A percentile compares a stretch with the other conserved stretches of the same genome.
Evolutionary conservation across 2,888 invertebrate genomes (phyloP).

Genomic region (Drosophila demipolita): DNA sequence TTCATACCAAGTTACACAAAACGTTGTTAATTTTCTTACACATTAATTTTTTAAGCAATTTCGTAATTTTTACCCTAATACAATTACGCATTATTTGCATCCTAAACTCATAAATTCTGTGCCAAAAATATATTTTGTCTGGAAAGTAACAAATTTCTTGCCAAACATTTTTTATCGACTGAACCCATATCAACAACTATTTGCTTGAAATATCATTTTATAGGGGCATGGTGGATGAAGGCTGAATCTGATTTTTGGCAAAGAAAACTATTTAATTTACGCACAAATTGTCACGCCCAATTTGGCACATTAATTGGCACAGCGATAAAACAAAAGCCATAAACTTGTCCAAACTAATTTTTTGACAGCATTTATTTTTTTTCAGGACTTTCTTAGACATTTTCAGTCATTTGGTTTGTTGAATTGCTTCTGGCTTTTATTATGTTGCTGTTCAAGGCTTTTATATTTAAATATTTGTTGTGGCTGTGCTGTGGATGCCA

Average conservation of each 20-base stretch:
- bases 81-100: conserved; percentile 32
- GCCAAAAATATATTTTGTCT: neutral
- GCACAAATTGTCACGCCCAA: conserved; percentile 49
- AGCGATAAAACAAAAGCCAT: conserved; percentile 29
- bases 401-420: conserved; percentile 13
- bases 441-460: conserved; percentile 7
- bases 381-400: conserved; percentile 28
- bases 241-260: conserved; percentile 11
- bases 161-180: conserved; percentile 17
- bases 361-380: conserved; percentile 29
- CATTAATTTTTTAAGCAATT: neutral
- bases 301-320: conserved; percentile 40
- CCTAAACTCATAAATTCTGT: conserved; percentile 18
- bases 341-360: conserved; percentile 34
- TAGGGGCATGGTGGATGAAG: neutral
- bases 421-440: neutral
- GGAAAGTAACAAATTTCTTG: conserved; percentile 25
- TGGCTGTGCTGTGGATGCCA: conserved; percentile 23
- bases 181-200: conserved; percentile 62
- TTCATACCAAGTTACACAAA: neutral
- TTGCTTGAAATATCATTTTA: conserved; percentile 50
- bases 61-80: neutral
- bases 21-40: too few relatives aligned
- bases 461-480: conserved; percentile 13
- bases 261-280: conserved; percentile 53